These are phyloP conservation scores for Watsonalla cultraria DNA, from an alignment of 2,888 invertebrate genomes.

Conservation along the genomic window DNA sequence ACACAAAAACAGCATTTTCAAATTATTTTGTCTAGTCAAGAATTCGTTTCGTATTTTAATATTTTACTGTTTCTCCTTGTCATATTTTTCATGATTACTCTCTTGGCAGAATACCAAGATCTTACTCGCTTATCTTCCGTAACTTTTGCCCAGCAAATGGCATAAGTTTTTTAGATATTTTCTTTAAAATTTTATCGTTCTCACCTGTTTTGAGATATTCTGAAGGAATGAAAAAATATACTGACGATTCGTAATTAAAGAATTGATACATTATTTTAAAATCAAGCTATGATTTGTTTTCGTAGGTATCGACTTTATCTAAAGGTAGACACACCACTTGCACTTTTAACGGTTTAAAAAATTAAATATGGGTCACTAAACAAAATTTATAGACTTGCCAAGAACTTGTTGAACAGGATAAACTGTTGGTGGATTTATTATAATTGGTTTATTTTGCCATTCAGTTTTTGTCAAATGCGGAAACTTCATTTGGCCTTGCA, in stretches of 20 bases:
- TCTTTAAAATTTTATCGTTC: constrained; percentile 18
- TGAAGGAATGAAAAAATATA: background rate
- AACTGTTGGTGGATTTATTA: constrained; percentile 14
- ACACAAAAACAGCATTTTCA: constrained; percentile 4
- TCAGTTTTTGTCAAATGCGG: constrained; percentile 29
- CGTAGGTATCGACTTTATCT: no score
- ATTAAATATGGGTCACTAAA: background rate
- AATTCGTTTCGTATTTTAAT: constrained; percentile 63
- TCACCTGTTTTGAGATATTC: constrained; percentile 3
- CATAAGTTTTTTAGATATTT: constrained; percentile 36
- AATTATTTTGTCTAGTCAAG: constrained; percentile 42
- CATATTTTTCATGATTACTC: constrained; percentile 70
- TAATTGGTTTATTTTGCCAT: constrained; percentile 13
- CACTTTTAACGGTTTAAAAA: background rate
- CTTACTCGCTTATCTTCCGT: constrained; percentile 63
- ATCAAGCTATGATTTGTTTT: no score
- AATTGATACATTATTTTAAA: no score
- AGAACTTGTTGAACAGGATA: constrained; percentile 15
- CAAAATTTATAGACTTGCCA: background rate
- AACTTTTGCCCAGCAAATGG: constrained; percentile 52
- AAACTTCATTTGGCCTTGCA: constrained; percentile 35
- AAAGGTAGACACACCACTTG: background rate
- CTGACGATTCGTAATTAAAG: no score
- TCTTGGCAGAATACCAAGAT: constrained; percentile 70
- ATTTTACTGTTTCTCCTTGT: constrained; percentile 55